Evolutionary conservation across 2,888 invertebrate genomes (phyloP).

Genomic region (Cactoblastis cactorum): DNA sequence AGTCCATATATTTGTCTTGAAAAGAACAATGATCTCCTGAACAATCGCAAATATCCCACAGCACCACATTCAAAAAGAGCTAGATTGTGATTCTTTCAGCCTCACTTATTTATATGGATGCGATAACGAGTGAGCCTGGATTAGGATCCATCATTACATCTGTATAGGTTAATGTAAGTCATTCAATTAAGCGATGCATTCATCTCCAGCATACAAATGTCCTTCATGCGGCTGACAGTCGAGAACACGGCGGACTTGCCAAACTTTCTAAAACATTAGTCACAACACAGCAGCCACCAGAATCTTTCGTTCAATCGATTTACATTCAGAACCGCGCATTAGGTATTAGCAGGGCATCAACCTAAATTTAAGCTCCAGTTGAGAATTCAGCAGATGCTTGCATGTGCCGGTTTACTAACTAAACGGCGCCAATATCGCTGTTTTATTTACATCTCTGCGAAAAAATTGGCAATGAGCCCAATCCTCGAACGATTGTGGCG

Average conservation of each 20-base stretch:
- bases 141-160: constrained; percentile 43
- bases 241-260: constrained; percentile 21
- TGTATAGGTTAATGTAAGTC: constrained; percentile 45
- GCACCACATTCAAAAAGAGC: too few species aligned
- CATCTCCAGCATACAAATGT: constrained; percentile 57
- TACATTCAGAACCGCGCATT: constrained; percentile 17
- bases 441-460: constrained; percentile 62
- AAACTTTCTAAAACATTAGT: constrained; percentile 46
- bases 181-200: constrained; percentile 60
- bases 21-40: too few species aligned
- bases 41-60: too few species aligned
- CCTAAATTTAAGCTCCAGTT: constrained; percentile 38
- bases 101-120: constrained; percentile 17
- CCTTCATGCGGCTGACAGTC: constrained; percentile 37
- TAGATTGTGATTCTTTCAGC: background rate
- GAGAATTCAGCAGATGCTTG: constrained; percentile 40
- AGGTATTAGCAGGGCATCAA: constrained; percentile 20
- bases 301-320: constrained; percentile 3
- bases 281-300: constrained; percentile 16
- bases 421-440: constrained; percentile 52
- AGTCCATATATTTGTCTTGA: too few species aligned
- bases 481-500: constrained; percentile 33
- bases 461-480: constrained; percentile 68
- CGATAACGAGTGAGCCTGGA: constrained; percentile 41
- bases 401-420: constrained; percentile 30